Evolutionary conservation across 2,888 invertebrate species (phyloP), one percentile per base, ranked within the genome.

Genomic region (Clistopyga incitator): DNA sequence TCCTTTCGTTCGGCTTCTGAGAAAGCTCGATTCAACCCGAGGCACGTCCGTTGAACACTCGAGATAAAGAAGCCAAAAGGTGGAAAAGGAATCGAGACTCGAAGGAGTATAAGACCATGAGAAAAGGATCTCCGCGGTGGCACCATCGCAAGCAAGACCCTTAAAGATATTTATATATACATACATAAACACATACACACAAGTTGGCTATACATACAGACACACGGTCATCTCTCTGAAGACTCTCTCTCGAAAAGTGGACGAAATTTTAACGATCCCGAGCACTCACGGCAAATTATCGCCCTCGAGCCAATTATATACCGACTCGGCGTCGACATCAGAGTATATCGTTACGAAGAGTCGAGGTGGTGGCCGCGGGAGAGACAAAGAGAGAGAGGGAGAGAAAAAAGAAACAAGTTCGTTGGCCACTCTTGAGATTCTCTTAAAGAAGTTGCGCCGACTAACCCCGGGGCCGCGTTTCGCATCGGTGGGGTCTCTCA

Each of bases 211-310:
- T 42, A n/a, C 20, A n/a, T 13, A 15, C 11, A 38, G 10, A 0
- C 4, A 11, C 47, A 25, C 3, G 29, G 20, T 64, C 61, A 34
- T 38, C 54, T 47, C 34, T 54, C 56, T 64, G 68, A 67, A 74
- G 45, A 45, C 42, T 20, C 34, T 56, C 81, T 83, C 81, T 78
- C 79, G 80, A 87, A 89, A 88, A 86, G 86, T 85, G 82, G 85
- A 87, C 86, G 87, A 88, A 87, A 89, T 88, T 90, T 89, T 90
- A 91, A 92, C 89, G 90, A 91, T 90, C 88, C 84, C 87, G 88
- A 87, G 88, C 87, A 88, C 90, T 89, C 89, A 82, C 86, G 87
- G 89, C 90, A 90, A 91, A 91, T 91, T 91, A 92, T 92, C 91
- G 88, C 89, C 87, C 87, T 81, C 78, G 85, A 90, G 90, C 90